Conservation (phyloP, 2,113 vertebrate species). For the Heterochromis multidens region DNA sequence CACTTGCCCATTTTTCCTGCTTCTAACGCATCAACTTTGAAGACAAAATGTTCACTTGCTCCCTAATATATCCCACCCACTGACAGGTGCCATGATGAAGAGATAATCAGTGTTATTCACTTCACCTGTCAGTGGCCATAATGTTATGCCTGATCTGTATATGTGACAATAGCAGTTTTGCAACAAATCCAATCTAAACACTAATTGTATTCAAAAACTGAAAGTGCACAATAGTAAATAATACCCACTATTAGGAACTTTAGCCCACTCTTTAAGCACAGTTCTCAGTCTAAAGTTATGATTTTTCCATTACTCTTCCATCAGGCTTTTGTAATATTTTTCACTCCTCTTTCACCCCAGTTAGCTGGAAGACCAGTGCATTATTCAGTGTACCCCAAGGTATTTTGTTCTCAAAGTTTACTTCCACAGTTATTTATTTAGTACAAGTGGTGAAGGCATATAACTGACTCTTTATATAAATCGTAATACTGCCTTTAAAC, state of each 20-base stretch:
- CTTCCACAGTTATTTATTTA: neutral
- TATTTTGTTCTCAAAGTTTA: neutral
- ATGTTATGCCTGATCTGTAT: too few species aligned
- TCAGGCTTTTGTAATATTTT: neutral
- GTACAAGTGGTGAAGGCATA: neutral
- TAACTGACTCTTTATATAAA: neutral
- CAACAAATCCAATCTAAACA: too few species aligned
- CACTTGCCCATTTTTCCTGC: too few species aligned
- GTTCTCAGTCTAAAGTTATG: rapidly evolving
- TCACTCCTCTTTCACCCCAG: neutral
- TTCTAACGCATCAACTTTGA: too few species aligned
- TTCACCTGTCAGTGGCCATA: too few species aligned
- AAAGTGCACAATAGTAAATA: neutral
- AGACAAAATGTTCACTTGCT: too few species aligned
- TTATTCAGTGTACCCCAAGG: neutral
- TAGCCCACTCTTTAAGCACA: neutral
- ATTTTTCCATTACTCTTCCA: neutral
- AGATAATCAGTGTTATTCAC: too few species aligned
- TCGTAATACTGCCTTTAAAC: neutral
- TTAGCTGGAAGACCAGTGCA: neutral
- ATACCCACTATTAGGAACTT: neutral
- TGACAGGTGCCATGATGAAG: too few species aligned
- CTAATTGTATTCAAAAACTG: too few species aligned
- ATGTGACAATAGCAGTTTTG: neutral
- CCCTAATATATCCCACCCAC: too few species aligned